Evolutionary conservation across 2,113 vertebrate genomes (phyloP), one percentile per base, ranked within the genome.

Genomic region (Oreotrochilus melanogaster): DNA sequence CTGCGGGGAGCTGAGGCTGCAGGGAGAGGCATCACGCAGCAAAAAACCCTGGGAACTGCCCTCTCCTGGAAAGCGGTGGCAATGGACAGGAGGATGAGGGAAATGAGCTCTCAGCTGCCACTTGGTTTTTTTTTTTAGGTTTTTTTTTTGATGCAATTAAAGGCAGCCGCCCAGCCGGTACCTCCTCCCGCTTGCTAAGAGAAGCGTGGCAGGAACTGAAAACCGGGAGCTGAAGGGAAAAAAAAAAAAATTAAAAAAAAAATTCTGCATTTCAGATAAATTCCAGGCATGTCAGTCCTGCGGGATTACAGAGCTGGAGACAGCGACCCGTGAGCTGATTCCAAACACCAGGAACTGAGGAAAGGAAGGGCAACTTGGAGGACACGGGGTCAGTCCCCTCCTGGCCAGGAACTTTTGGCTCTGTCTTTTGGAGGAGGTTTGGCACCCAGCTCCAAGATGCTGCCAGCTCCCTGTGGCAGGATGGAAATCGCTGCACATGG

Each of bases 221-320:
- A 95, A 79, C 47, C 3, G 2, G 35, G 45, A 90, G 72, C 67
- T 82, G 72, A 25, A 57, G 30, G 73, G 81, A 28, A 45, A 39
- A 6, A 5, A 13, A 25, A 35, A 56, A 35, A 78, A 85, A 33
- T 18, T n/a, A n/a, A 43, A 39, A 4, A 42, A 19, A 84, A 4
- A 42, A 22, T 80, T 78, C 86, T 93, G 94, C 92, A 89, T 97
- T 97, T 95, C 86, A 93, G 80, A 78, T 83, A 47, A 67, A 72
- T 84, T 78, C 86, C 76, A 89, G 79, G 53, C 73, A n/a, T 81
- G 76, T 74, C 92, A 84, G 50, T 67, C 73, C 89, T 87, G 89
- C 83, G 92, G 86, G 84, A 87, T 92, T 75, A 75, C 61, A 78
- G 62, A 2, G 3, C 65, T 28, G 60, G 70, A 93, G 86, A n/a